A percentile compares a stretch with the other conserved stretches of the same genome.
Evolutionary conservation across 2,797 vertebrate species (phyloP).

Genomic region (Staurois parvus): DNA sequence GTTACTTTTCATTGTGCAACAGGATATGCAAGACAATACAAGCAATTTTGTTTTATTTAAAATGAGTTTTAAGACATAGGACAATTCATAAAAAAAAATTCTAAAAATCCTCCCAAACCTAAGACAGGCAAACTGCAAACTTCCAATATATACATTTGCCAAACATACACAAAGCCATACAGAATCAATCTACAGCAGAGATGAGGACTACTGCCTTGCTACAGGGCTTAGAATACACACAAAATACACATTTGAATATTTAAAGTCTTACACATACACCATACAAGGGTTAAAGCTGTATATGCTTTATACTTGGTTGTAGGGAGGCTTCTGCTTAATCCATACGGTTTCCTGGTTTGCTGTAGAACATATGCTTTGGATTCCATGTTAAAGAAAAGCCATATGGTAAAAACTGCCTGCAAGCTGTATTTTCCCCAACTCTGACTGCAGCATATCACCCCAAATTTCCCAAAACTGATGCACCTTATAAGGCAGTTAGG

Average conservation of each 20-base stretch:
- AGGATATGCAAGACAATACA: not conserved
- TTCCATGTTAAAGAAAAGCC: not conserved
- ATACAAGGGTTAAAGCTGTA: no score
- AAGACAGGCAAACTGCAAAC: constrained; percentile 38
- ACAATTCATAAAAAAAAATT: constrained; percentile 15
- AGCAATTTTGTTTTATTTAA: constrained; percentile 55
- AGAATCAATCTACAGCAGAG: not conserved
- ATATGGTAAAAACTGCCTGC: no score
- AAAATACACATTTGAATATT: not conserved
- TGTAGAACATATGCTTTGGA: not conserved
- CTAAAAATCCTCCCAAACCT: constrained; percentile 41
- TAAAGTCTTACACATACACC: not conserved
- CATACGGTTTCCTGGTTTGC: no score
- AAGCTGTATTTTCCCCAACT: not conserved
- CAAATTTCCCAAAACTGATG: no score
- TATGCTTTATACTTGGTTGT: not conserved
- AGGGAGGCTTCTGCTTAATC: not conserved
- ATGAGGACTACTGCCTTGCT: constrained; percentile 2
- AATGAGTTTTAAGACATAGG: constrained; percentile 45
- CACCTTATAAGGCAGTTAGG: not conserved
- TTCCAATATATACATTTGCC: constrained; percentile 32
- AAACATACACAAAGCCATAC: constrained; percentile 40
- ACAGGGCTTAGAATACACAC: not conserved
- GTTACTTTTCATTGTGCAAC: not conserved
- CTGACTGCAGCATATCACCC: no score